These are phyloP conservation scores for Rhagonycha fulva DNA, from an alignment of 2,888 invertebrate genomes.

Conservation along the genomic window DNA sequence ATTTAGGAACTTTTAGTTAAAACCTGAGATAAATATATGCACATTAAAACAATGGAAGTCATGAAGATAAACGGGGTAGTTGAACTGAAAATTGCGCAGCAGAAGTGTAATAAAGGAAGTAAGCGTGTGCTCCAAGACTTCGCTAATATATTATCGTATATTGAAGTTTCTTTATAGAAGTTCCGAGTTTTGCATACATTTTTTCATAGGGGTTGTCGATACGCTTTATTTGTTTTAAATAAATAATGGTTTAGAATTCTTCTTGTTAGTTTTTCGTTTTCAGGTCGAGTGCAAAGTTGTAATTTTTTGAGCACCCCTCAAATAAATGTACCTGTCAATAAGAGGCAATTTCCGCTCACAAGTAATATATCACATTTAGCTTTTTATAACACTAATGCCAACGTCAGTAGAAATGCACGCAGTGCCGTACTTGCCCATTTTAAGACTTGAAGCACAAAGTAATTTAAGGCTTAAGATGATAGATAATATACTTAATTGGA, in stretches of 20 bases:
- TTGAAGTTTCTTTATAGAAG: neutral
- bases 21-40: conserved; percentile 9
- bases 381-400: neutral
- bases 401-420: neutral
- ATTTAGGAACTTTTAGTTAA: neutral
- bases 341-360: neutral
- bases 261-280: neutral
- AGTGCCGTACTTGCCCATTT: neutral
- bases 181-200: neutral
- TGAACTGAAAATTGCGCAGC: conserved; percentile 16
- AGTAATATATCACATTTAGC: neutral
- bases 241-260: neutral
- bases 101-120: conserved; percentile 6
- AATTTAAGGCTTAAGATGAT: no score
- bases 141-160: conserved; percentile 2
- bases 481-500: no score
- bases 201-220: neutral
- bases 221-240: neutral
- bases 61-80: conserved; percentile 11
- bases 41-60: conserved; percentile 10
- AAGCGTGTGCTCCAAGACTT: conserved; percentile 3
- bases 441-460: neutral
- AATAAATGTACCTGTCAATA: neutral
- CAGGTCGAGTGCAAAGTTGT: neutral
- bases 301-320: neutral